Evolutionary conservation across 2,797 vertebrate species (phyloP).

Genomic region (Odontamblyopus lacepedii): DNA sequence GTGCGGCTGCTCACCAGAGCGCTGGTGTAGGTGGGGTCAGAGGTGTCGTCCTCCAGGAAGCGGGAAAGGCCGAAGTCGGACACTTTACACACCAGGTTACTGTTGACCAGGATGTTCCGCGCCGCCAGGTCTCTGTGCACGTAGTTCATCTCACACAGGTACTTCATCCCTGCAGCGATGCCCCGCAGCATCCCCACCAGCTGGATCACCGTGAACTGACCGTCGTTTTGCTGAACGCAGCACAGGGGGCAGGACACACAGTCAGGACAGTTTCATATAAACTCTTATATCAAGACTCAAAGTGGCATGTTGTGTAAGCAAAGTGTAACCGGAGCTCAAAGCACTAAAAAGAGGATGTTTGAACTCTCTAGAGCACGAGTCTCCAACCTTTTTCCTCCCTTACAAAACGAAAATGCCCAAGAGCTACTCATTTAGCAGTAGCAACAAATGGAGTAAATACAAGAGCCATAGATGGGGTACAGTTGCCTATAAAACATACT

Average conservation of each 20-base stretch:
- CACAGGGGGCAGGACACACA: not conserved
- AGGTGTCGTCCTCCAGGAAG: slow-evolving; percentile 94
- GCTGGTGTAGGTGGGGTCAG: slow-evolving; percentile 96
- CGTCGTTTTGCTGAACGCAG: slow-evolving; percentile 89
- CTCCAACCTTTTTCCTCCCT: too few relatives aligned
- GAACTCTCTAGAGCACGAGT: too few relatives aligned
- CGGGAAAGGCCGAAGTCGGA: slow-evolving; percentile 96
- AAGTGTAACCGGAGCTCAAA: too few relatives aligned
- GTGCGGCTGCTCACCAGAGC: slow-evolving; percentile 75
- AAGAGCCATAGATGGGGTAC: too few relatives aligned
- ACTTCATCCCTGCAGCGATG: slow-evolving; percentile 94
- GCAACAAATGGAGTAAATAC: too few relatives aligned
- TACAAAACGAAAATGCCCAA: too few relatives aligned
- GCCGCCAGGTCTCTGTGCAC: slow-evolving; percentile 95
- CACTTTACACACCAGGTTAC: slow-evolving; percentile 96
- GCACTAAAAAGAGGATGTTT: too few relatives aligned
- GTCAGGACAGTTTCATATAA: not conserved
- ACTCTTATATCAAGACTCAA: too few relatives aligned
- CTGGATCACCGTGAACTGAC: slow-evolving; percentile 97
- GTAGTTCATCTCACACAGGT: slow-evolving; percentile 96
- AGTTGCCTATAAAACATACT: too few relatives aligned
- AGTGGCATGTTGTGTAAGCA: too few relatives aligned
- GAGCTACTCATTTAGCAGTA: too few relatives aligned
- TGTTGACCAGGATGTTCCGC: slow-evolving; percentile 97
- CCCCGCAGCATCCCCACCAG: slow-evolving; percentile 95